phyloP scores from a whole-genome alignment of 2,888 invertebrate genomes.

The Dasysyrphus tricinctus region DNA sequence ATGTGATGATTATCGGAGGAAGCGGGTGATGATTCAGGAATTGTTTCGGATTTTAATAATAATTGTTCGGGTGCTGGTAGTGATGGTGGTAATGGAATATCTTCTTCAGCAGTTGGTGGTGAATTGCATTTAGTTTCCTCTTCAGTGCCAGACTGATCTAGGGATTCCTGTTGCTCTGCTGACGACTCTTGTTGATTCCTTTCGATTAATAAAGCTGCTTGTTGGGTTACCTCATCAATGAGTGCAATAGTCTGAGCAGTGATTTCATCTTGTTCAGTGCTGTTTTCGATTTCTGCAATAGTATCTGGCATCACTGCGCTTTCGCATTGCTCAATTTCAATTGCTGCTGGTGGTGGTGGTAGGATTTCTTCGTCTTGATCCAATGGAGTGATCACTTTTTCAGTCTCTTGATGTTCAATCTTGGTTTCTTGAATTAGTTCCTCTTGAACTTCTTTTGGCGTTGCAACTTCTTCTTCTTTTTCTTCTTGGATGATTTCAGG shows the following conservation, averaged over 20 bases:
- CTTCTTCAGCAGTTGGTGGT: constrained; percentile 74
- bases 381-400: constrained; percentile 12
- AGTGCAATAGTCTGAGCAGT: constrained; percentile 71
- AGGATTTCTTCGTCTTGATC: constrained; percentile 34
- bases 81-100: constrained; percentile 62
- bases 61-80: constrained; percentile 62
- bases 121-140: constrained; percentile 73
- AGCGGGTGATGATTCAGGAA: constrained; percentile 65
- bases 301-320: constrained; percentile 43
- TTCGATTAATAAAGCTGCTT: constrained; percentile 62
- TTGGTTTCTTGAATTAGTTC: constrained; percentile 32
- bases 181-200: constrained; percentile 29
- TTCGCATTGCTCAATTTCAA: constrained; percentile 40
- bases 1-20: constrained; percentile 48
- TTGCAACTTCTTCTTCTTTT: constrained; percentile 15
- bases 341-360: constrained; percentile 41
- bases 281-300: constrained; percentile 50
- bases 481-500: constrained; percentile 51
- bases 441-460: constrained; percentile 37
- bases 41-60: constrained; percentile 55
- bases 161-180: constrained; percentile 40
- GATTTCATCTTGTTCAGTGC: constrained; percentile 52
- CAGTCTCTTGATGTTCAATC: constrained; percentile 50
- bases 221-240: constrained; percentile 68
- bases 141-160: constrained; percentile 60